Base-by-base conservation (phyloP, 2,113 vertebrate genomes). In the Ophiodon elongatus region DNA sequence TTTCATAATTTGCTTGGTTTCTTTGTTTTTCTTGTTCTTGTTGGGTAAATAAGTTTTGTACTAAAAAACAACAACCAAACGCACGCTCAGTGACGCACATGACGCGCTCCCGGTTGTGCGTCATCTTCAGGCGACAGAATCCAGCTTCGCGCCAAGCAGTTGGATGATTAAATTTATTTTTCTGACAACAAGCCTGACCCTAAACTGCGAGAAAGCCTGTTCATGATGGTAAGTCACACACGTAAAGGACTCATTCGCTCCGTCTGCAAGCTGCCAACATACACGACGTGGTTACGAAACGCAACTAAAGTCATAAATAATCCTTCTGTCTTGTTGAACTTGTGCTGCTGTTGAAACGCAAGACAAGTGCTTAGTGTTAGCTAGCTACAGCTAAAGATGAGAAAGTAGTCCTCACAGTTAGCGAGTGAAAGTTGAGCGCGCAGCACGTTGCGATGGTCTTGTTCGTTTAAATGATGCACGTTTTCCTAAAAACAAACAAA, bases 101-200 rank as follows among this genome's bases (percentile, higher is more conserved):
- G 37, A 91, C 77, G 78, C 33, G 70, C 60, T 35, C 19, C 69
- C 76, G 66, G 11, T 10, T 5, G 5, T 81, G 60, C 93, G 95
- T 96, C 95, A 96, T 95, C 84, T 91, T 83, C 50, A 8, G 37
- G 94, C 95, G 95, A 91, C 94, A 21, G 35, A 64, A 6, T 70
- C 39, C 35, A 23, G 62, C 81, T 95, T 96, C 92, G 95, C 95
- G 95, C 95, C 95, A 95, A 96, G 79, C 82, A 70, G 65, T 39
- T 75, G 80, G 35, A 57, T 39, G 57, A 4, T 68, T 86, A 85
- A 71, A 31, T 8, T 31, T 59, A n/a, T 37, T 54, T 71, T 54
- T 45, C 8, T 77, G 29, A 86, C 23, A 68, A 70, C 73, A 54
- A 71, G 60, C 29, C 29, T 64, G 73, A 68, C 0, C 6, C 0